These are phyloP conservation scores for Anthonomus grandis DNA, from an alignment of 1,140 invertebrate species.

Conservation along the genomic window DNA sequence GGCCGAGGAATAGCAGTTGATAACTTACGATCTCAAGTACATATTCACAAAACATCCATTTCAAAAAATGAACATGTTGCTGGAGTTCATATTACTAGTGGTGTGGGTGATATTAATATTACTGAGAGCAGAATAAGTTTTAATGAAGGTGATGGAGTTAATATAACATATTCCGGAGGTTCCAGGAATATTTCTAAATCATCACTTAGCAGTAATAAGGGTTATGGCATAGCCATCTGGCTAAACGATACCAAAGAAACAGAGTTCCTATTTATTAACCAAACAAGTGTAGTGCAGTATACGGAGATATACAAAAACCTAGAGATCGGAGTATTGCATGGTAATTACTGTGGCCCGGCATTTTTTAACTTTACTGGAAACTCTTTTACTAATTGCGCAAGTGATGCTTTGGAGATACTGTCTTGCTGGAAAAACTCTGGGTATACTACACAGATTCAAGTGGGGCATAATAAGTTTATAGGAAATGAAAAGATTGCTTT, in stretches of 20 bases:
- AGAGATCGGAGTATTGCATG: slow-evolving; percentile 78
- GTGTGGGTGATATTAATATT: slow-evolving; percentile 89
- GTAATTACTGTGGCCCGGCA: slow-evolving; percentile 71
- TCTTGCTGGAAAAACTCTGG: slow-evolving; percentile 71
- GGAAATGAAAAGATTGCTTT: slow-evolving; percentile 73
- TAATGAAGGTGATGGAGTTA: slow-evolving; percentile 89
- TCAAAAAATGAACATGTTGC: slow-evolving; percentile 84
- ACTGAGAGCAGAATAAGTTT: slow-evolving; percentile 84
- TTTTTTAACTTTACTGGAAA: slow-evolving; percentile 86
- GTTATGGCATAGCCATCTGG: slow-evolving; percentile 84
- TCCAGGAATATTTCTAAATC: slow-evolving; percentile 82
- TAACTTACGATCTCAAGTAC: slow-evolving; percentile 75
- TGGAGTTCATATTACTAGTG: slow-evolving; percentile 80
- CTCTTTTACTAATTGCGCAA: slow-evolving; percentile 71
- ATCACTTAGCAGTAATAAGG: slow-evolving; percentile 73
- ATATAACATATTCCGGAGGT: slow-evolving; percentile 89
- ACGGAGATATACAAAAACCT: slow-evolving; percentile 80
- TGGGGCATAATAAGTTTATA: slow-evolving; percentile 82
- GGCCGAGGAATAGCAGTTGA: slow-evolving; percentile 88
- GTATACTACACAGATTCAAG: slow-evolving; percentile 63
- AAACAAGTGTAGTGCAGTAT: slow-evolving; percentile 84
- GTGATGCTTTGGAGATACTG: slow-evolving; percentile 72
- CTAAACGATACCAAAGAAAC: slow-evolving; percentile 82
- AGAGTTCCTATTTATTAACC: slow-evolving; percentile 73
- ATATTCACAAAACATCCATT: slow-evolving; percentile 77